A percentile compares a stretch with the other conserved stretches of the same genome.
Evolutionary conservation across 2,113 vertebrate species (phyloP).

Genomic region (Microcebus griseorufus): DNA sequence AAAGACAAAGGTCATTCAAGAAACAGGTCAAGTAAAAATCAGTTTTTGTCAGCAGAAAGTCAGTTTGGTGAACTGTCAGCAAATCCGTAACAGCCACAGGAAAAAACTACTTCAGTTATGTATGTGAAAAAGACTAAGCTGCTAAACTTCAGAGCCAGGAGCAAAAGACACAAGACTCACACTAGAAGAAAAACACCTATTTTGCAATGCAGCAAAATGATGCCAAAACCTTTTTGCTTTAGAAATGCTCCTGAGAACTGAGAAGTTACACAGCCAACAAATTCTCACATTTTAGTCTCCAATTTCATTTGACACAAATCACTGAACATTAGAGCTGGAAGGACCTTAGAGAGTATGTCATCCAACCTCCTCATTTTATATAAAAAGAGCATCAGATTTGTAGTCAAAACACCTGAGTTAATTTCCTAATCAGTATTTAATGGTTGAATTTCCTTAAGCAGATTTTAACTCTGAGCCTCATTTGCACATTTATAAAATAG

Average conservation of each 20-base stretch:
- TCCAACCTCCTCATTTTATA: background rate
- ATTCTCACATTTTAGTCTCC: background rate
- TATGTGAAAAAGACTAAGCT: background rate
- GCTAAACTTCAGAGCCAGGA: background rate
- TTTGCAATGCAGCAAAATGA: background rate
- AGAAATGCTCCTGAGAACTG: background rate
- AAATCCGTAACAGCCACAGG: constrained; percentile 4
- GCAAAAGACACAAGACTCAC: background rate
- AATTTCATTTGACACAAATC: constrained; percentile 11
- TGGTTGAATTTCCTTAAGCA: background rate
- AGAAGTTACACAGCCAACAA: background rate
- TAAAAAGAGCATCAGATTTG: background rate
- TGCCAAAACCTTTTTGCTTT: background rate
- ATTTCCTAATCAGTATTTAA: background rate
- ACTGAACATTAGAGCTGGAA: background rate
- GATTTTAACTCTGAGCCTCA: background rate
- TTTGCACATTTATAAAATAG: background rate
- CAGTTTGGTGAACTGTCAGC: background rate
- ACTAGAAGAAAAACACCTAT: background rate
- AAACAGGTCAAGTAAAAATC: constrained; percentile 51
- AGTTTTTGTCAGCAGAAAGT: constrained; percentile 47
- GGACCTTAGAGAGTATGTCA: background rate
- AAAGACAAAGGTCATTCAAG: constrained; percentile 15
- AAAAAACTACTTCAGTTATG: background rate
- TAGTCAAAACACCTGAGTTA: background rate